Evolutionary conservation across 1,140 invertebrate species (phyloP).

Genomic region (Brachionus paranguensis): DNA sequence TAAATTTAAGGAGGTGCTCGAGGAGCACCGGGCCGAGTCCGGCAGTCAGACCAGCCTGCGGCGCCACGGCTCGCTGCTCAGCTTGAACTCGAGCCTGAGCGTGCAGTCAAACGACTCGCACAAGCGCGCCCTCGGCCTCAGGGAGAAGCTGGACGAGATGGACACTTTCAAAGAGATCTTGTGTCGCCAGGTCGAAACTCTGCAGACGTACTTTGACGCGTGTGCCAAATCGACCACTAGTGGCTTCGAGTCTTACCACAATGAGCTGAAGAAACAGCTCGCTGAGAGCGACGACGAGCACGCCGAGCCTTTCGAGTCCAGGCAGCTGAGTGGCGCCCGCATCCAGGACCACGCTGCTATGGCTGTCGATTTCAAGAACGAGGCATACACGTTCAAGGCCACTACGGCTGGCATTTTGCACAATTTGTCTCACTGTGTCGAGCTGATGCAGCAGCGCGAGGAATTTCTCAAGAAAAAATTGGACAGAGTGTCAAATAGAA

Average conservation of each 20-base stretch:
- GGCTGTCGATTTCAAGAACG: slow-evolving; percentile 74
- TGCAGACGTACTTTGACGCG: slow-evolving; percentile 82
- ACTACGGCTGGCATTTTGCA: slow-evolving; percentile 82
- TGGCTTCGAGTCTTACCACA: slow-evolving; percentile 25
- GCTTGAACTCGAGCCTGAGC: slow-evolving; percentile 80
- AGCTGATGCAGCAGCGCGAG: slow-evolving; percentile 80
- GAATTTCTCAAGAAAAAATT: slow-evolving; percentile 77
- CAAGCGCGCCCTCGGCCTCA: slow-evolving; percentile 64
- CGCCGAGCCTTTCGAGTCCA: background rate
- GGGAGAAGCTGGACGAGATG: slow-evolving; percentile 86
- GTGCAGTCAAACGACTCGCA: slow-evolving; percentile 72
- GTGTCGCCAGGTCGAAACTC: slow-evolving; percentile 77
- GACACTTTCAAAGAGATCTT: slow-evolving; percentile 84
- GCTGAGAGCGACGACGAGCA: slow-evolving; percentile 46
- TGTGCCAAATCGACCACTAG: slow-evolving; percentile 62
- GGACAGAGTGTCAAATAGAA: no score
- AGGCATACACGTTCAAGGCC: slow-evolving; percentile 74
- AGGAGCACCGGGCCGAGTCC: slow-evolving; percentile 80
- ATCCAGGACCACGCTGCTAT: slow-evolving; percentile 58
- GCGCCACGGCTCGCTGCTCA: slow-evolving; percentile 85
- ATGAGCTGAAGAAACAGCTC: background rate
- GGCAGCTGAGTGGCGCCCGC: slow-evolving; percentile 43
- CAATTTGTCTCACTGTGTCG: slow-evolving; percentile 82
- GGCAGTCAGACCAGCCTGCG: slow-evolving; percentile 82
- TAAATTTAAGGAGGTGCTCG: slow-evolving; percentile 79